A percentile compares a stretch with the other conserved stretches of the same genome.
Evolutionary conservation across 2,797 vertebrate species (phyloP).

Genomic region (Neopelma chrysocephalum): DNA sequence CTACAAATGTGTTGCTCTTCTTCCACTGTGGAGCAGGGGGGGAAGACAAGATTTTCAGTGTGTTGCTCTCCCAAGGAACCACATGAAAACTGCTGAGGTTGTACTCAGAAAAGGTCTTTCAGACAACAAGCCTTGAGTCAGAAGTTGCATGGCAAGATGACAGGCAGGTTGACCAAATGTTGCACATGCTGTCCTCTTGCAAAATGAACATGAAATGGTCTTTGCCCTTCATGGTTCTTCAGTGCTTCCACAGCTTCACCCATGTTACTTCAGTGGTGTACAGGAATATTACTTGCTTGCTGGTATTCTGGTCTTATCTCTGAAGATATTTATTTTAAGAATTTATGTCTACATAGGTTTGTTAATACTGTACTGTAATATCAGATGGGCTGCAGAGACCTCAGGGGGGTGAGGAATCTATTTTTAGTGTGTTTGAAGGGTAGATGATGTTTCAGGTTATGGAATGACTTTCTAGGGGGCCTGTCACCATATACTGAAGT

Average conservation of each 20-base stretch:
- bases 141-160: slow-evolving; percentile 13
- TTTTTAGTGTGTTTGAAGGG: slow-evolving; percentile 74
- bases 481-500: slow-evolving; percentile 62
- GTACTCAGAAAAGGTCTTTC: not conserved
- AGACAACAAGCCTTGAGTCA: not conserved
- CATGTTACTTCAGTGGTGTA: not conserved
- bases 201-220: not conserved
- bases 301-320: slow-evolving; percentile 59
- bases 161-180: slow-evolving; percentile 36
- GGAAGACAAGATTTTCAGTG: not conserved
- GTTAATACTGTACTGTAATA: slow-evolving; percentile 72
- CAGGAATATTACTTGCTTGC: slow-evolving; percentile 23
- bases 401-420: slow-evolving; percentile 69
- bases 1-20: not conserved
- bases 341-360: slow-evolving; percentile 69
- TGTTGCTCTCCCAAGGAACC: not conserved
- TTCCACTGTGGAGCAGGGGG: not conserved
- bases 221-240: not conserved
- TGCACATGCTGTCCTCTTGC: not conserved
- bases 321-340: slow-evolving; percentile 73
- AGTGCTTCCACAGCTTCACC: not conserved
- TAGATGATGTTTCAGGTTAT: slow-evolving; percentile 77
- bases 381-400: slow-evolving; percentile 74
- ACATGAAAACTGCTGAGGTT: not conserved
- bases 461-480: slow-evolving; percentile 67